Base-by-base conservation (phyloP, 2,113 vertebrate genomes). In the Clinocottus analis region DNA sequence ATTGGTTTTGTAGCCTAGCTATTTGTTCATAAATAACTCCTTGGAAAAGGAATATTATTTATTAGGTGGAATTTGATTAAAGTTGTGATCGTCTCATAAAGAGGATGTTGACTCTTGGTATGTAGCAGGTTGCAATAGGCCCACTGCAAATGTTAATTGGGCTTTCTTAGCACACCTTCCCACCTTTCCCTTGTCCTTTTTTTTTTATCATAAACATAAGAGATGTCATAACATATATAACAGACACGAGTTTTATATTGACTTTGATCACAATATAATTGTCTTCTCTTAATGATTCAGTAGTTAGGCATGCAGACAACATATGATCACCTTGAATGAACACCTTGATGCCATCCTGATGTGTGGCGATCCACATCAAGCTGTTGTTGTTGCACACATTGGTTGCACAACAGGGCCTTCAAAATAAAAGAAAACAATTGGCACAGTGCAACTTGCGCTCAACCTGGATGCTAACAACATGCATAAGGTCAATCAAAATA, bases 371-470 rank as follows among this genome's bases (percentile, higher is more conserved):
- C 13, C 5, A 16, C 35, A n/a, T 75, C 49, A 79, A 56, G 41
- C 17, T 61, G n/a, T 16, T 31, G 21, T 21, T 51, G 19, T 51
- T 51, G 43, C 43, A 45, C 47, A 49, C 47, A 21, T 21, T 17
- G 19, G n/a, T 55, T 72, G 21, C 3, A 19, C 23, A 43, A 23
- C 2, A 7, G 2, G 7, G 3, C 43, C 47, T 90, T 85, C 83
- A 87, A 79, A 87, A 75, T 86, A 90, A 90, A 85, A 79, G 59
- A 17, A 74, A 0, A 3, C 1, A 16, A 0, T 53, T 29, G 23
- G 7, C 31, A n/a, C 0, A 0, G 4, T 1, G 2, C 33, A 41
- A 12, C 13, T 2, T 21, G 16, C n/a, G n/a, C n/a, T n/a, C n/a
- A n/a, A n/a, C n/a, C n/a, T n/a, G n/a, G n/a, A n/a, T n/a, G n/a